Base-by-base conservation (phyloP, 2,797 vertebrate genomes). In the Cirrhinus mrigala region DNA sequence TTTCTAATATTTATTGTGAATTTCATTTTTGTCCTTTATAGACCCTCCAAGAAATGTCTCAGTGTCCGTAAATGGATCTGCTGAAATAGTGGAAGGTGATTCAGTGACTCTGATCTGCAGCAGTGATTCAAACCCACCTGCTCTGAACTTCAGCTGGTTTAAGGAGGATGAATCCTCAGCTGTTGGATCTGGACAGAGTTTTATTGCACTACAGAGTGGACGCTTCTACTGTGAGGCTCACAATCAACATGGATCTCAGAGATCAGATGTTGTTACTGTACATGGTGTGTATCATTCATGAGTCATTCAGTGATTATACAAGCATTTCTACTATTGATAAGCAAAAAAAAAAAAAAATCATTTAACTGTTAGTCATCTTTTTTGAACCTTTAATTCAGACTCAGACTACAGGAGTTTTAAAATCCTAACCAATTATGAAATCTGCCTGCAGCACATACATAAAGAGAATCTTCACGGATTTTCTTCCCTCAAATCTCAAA, bases 1-100 rank as follows among this genome's bases (percentile, higher is more conserved):
- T 68, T 68, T 68, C 15, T 68, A 40, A 40, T 4, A 20, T 18
- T 0, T 22, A 22, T 40, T 40, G 18, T 40, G 1, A n/a, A 58
- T 58, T 58, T 58, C 1, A 1, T 9, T 58, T 22, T 10, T 58
- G 1, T 16, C 4, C 14, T 16, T 52, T 52, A 16, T 20, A 54
- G 52, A 66, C 0, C 4, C 66, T 0, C 68, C 68, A 0, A 70
- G 0, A 20, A n/a, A 0, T 0, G 20, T 44, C 37, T 70, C 37
- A n/a, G 20, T 44, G 37, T 70, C 0, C 0, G 14, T 70, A 0
- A 69, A 0, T 69, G 1, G 1, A 70, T 70, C 68, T 70, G 37
- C 4, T 69, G 68, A 22, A n/a, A 44, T 70, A 70, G 20, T 7
- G 37, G 20, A 40, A 10, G 68, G 68, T 44, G 37, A n/a, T 70